These are phyloP conservation scores for western clawed frog (Xenopus tropicalis) DNA, from an alignment of 2,113 vertebrate genomes.

Conservation along the genomic window UCB_Xtro_10.0 CM004448.2:43130501-43131000, in stretches of 20 bases:
- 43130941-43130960: too few species aligned
- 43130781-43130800: too few species aligned
- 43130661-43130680: conserved; percentile 59
- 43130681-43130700: conserved; percentile 60
- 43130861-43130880: too few species aligned
- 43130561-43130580: conserved; percentile 70
- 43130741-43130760: conserved; percentile 49
- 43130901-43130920: too few species aligned
- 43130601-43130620: conserved; percentile 70
- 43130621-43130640: conserved; percentile 51
- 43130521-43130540: conserved; percentile 66
- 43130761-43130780: too few species aligned
- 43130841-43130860: too few species aligned
- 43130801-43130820: too few species aligned
- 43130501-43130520: conserved; percentile 49
- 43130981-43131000: too few species aligned
- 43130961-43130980: too few species aligned
- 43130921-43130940: too few species aligned
- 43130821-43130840: too few species aligned
- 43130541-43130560: conserved; percentile 56
- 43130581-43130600: conserved; percentile 77
- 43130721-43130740: conserved; percentile 55
- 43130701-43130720: conserved; percentile 56
- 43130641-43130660: conserved; percentile 62
- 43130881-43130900: too few species aligned